Evolutionary conservation across 2,888 invertebrate species (phyloP), one percentile per base, ranked within the genome.

Genomic region (Auanema sp.): DNA sequence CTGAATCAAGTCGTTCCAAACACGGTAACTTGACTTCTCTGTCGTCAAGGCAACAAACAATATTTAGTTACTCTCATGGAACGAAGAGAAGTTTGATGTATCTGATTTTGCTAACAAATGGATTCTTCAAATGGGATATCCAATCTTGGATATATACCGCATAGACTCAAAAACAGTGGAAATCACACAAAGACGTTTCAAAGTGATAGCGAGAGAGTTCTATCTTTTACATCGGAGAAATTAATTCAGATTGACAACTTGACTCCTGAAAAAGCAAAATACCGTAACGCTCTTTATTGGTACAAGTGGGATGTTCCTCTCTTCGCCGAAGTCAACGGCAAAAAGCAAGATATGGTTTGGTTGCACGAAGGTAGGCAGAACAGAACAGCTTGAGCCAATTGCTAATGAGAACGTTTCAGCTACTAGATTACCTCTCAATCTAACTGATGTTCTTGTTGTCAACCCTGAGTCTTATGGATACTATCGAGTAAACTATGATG

Each of bases 41-140:
- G 3, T 18, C 47, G 8, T 16, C 47, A 10, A 21, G 47, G 8
- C 10, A 47, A 16, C 16, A 21, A 21, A 5, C 16, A 18, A 47
- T 5, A 6, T 62, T 33, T 24, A 62, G 62, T 44, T 70, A 33
- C 67, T 58, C 47, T 59, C 63, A 14, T 74, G 74, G 74, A 65
- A 72, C 53, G 77, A 68, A 12, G 66, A 75, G 6, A 59, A 68
- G 25, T 70, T 84, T 18, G 75, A 84, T 58, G 77, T 85, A 2
- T 75, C 71, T 18, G 72, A 80, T 53, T 90, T 93, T 42, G 91
- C 91, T 1, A 89, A 88, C 49, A 90, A 90, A 10, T 93, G 92
- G 93, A 90, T 91, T 21, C 88, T 89, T 16, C 90, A 91, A 64
- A 76, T 75, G 66, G 79, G 79, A 41, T 79, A 73, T 53, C 79